These are phyloP conservation scores for Esperia sulphurella DNA, from an alignment of 2,888 invertebrate species.

Conservation along the genomic window DNA sequence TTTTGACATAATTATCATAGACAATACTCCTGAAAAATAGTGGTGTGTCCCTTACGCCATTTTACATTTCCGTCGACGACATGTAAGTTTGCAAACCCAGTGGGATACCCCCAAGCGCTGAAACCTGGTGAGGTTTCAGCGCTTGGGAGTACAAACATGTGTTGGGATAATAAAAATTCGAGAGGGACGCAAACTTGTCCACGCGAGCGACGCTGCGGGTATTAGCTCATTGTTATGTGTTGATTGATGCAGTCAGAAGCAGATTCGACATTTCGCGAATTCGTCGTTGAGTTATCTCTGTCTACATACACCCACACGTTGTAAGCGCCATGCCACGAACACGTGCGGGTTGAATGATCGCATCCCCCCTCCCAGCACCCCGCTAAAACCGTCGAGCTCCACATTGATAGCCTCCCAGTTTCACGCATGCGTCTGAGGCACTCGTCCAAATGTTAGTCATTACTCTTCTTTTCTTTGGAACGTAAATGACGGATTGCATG, in stretches of 20 bases:
- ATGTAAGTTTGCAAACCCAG: too few relatives aligned
- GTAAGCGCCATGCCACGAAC: neutral
- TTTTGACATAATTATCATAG: too few relatives aligned
- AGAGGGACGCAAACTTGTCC: too few relatives aligned
- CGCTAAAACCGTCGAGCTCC: neutral
- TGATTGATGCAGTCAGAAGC: neutral
- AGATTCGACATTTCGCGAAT: neutral
- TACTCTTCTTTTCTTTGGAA: neutral
- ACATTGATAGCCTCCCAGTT: neutral
- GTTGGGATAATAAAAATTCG: too few relatives aligned
- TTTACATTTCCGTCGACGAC: too few relatives aligned
- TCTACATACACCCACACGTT: constrained; percentile 7
- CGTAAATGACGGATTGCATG: neutral
- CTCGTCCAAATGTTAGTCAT: neutral
- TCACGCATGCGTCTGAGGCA: neutral
- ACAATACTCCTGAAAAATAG: too few relatives aligned
- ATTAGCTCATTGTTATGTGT: too few relatives aligned
- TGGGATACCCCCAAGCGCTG: too few relatives aligned
- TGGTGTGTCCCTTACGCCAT: too few relatives aligned
- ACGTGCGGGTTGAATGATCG: constrained; percentile 8
- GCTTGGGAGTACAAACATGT: too few relatives aligned
- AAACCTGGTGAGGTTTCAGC: too few relatives aligned
- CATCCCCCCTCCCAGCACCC: neutral
- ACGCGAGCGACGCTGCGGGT: too few relatives aligned
- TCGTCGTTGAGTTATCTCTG: constrained; percentile 1